A percentile compares a stretch with the other conserved stretches of the same genome.
These are phyloP conservation scores for Cyclophora punctaria DNA, from an alignment of 2,888 invertebrate species.

Conservation along the genomic window DNA sequence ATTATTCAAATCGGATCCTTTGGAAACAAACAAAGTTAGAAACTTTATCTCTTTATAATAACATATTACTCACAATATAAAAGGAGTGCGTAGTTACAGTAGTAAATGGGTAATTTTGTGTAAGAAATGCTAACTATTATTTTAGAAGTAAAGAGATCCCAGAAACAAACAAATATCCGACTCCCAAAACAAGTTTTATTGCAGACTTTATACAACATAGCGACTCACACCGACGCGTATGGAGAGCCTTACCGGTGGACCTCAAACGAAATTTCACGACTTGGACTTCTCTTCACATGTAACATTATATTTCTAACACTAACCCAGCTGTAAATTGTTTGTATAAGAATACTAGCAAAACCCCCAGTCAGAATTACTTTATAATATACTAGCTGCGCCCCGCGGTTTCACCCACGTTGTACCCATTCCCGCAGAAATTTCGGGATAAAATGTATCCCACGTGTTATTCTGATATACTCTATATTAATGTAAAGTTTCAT, in stretches of 20 bases:
- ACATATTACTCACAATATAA: too few species aligned
- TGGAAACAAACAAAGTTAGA: background rate
- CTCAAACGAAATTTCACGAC: slow-evolving; percentile 50
- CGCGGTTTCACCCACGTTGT: too few species aligned
- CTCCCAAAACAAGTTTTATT: slow-evolving; percentile 15
- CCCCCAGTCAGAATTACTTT: background rate
- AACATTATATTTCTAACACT: slow-evolving; percentile 4
- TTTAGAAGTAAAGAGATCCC: too few species aligned
- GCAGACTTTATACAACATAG: slow-evolving; percentile 55
- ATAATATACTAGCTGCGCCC: too few species aligned
- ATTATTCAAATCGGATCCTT: too few species aligned
- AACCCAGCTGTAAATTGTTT: background rate
- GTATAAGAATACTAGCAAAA: background rate
- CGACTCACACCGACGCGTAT: slow-evolving; percentile 49
- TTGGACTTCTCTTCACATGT: slow-evolving; percentile 49
- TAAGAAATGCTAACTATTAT: too few species aligned
- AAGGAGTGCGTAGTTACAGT: too few species aligned
- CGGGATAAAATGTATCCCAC: too few species aligned
- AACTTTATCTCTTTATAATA: background rate
- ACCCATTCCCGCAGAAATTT: too few species aligned
- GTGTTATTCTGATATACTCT: too few species aligned
- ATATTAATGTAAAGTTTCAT: too few species aligned
- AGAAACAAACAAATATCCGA: background rate
- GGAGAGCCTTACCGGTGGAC: slow-evolving; percentile 60
- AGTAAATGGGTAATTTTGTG: too few species aligned